A percentile compares a stretch with the other conserved stretches of the same genome.
These are phyloP conservation scores for Oceanodroma leucorhoa DNA, from an alignment of 2,797 vertebrate species.

Conservation along the genomic window DNA sequence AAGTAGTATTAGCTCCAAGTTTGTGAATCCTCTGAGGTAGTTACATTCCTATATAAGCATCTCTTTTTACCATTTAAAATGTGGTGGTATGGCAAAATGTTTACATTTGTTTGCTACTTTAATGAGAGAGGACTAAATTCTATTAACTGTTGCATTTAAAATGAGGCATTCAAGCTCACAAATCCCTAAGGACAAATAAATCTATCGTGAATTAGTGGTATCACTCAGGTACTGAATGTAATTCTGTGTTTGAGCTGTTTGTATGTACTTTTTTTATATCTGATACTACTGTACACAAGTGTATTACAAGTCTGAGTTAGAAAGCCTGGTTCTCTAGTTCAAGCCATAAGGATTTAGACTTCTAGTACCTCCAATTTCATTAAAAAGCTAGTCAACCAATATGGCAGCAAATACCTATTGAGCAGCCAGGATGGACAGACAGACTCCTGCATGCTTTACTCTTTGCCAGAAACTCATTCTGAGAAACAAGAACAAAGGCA, in stretches of 20 bases:
- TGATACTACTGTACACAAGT: neutral
- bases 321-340: neutral
- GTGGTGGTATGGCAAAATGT: neutral
- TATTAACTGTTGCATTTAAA: neutral
- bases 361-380: neutral
- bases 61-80: neutral
- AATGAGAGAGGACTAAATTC: neutral
- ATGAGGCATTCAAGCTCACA: neutral
- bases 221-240: neutral
- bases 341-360: neutral
- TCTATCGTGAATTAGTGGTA: neutral
- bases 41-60: neutral
- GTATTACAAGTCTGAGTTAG: neutral
- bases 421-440: neutral
- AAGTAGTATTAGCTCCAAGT: neutral
- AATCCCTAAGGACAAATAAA: neutral
- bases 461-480: neutral
- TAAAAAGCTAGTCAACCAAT: neutral
- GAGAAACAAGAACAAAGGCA: neutral
- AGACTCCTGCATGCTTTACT: neutral
- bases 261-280: neutral
- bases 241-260: neutral
- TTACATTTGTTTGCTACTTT: neutral
- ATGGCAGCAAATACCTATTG: neutral
- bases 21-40: slow-evolving; percentile 9